These are phyloP conservation scores for Channa argus DNA, from an alignment of 2,113 vertebrate genomes.

Conservation along the genomic window DNA sequence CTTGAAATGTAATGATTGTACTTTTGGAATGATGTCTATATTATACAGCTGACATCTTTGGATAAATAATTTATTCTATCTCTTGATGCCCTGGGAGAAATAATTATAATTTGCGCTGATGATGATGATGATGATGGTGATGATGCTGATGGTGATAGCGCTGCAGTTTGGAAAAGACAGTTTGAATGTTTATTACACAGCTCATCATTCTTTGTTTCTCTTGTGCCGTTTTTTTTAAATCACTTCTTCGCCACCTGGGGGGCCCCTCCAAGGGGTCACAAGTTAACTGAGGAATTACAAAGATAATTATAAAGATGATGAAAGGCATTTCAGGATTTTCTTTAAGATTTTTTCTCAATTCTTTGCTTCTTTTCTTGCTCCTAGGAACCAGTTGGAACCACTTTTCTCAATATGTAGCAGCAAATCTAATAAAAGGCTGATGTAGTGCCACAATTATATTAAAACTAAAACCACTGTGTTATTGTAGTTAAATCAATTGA, in stretches of 20 bases:
- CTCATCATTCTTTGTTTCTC: constrained; percentile 1
- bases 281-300: neutral
- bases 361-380: too few relatives aligned
- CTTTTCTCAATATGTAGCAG: neutral
- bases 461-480: neutral
- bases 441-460: neutral
- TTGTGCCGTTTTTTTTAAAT: neutral
- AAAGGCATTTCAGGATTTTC: too few relatives aligned
- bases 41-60: constrained; percentile 37
- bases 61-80: constrained; percentile 34
- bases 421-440: neutral
- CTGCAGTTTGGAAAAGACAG: constrained; percentile 11
- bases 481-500: constrained; percentile 17
- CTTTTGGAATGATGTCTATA: constrained; percentile 23
- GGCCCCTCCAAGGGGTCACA: neutral
- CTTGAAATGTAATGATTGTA: constrained; percentile 26
- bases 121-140: constrained; percentile 17
- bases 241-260: neutral
- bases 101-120: constrained; percentile 32
- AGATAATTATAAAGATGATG: neutral
- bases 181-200: constrained; percentile 16
- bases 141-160: constrained; percentile 22
- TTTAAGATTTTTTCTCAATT: too few relatives aligned
- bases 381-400: too few relatives aligned
- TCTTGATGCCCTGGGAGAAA: constrained; percentile 26